These are phyloP conservation scores for Caloenas nicobarica DNA, from an alignment of 2,113 vertebrate genomes.

Conservation along the genomic window DNA sequence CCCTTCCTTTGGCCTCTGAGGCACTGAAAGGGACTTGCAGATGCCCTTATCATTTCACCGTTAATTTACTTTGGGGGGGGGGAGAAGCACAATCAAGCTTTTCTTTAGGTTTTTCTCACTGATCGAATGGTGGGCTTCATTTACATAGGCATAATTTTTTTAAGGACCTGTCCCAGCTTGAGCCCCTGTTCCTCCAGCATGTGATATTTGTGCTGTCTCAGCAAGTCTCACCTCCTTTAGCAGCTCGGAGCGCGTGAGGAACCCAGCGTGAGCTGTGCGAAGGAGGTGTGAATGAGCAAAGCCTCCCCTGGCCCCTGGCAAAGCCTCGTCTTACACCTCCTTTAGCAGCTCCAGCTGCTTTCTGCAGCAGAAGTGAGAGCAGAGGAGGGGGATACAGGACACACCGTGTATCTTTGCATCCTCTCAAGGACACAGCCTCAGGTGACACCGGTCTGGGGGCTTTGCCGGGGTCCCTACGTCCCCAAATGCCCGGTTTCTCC, in stretches of 20 bases:
- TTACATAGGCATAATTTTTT: neutral
- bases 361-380: neutral
- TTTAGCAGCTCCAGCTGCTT: neutral
- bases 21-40: neutral
- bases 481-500: rapidly evolving
- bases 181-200: neutral
- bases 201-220: neutral
- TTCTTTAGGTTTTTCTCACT: neutral
- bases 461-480: neutral
- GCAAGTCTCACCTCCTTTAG: conserved; percentile 13
- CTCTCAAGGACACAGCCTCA: neutral
- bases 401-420: neutral
- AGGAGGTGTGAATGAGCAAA: conserved; percentile 19
- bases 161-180: neutral
- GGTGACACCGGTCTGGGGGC: neutral
- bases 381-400: neutral
- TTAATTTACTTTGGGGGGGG: neutral
- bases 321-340: neutral
- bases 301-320: conserved; percentile 8
- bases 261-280: neutral
- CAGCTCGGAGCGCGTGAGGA: neutral
- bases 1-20: neutral
- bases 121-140: neutral
- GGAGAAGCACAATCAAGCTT: neutral
- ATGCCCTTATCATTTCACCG: neutral